These are phyloP conservation scores for Rhineura floridana DNA, from an alignment of 2,113 vertebrate species.

Conservation along the genomic window DNA sequence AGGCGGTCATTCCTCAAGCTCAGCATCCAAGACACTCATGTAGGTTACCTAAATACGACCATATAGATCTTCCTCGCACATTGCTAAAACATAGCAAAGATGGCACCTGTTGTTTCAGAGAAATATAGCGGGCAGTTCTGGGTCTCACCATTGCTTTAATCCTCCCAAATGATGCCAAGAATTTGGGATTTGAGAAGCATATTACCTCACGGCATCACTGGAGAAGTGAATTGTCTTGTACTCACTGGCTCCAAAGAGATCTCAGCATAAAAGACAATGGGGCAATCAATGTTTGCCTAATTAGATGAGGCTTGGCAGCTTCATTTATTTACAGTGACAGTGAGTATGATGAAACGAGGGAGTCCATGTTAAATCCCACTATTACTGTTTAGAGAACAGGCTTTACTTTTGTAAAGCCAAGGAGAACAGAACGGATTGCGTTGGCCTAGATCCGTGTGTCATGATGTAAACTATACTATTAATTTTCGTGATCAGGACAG, in stretches of 20 bases:
- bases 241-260: not conserved
- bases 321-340: slow-evolving; percentile 15
- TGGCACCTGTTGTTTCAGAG: not conserved
- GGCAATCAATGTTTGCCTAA: slow-evolving; percentile 14
- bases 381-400: not conserved
- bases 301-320: slow-evolving; percentile 16
- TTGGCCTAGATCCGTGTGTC: not conserved
- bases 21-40: not conserved
- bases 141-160: not conserved
- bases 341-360: slow-evolving; percentile 6
- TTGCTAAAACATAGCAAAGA: not conserved
- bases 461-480: not conserved
- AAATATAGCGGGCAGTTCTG: not conserved
- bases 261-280: slow-evolving; percentile 6
- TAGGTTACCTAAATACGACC: not conserved
- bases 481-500: not conserved
- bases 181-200: not conserved
- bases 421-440: not conserved
- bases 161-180: not conserved
- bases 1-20: not conserved
- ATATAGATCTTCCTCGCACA: not conserved
- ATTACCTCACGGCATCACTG: not conserved
- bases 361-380: slow-evolving; percentile 14
- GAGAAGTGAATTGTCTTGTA: not conserved
- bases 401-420: not conserved